Percentiles rank a stretch among this genome's conserved stretches.
phyloP scores from a whole-genome alignment of 2,113 vertebrate genomes.

The Epinephelus cyanopodus region DNA sequence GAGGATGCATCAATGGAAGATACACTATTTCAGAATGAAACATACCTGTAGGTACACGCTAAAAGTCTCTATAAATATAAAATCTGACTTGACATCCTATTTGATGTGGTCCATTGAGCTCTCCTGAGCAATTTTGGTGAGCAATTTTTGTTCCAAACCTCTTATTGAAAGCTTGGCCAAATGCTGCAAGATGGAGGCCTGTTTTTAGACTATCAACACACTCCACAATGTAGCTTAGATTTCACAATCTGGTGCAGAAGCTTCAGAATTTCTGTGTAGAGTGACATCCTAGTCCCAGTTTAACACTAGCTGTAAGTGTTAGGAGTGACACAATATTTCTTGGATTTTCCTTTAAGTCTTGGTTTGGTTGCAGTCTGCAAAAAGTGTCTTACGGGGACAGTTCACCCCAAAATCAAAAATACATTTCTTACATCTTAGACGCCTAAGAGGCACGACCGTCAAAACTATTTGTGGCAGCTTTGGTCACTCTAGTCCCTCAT shows the following conservation, averaged over 20 bases:
- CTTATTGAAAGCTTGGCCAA: conserved; percentile 7
- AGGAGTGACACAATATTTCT: neutral
- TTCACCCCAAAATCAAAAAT: no score
- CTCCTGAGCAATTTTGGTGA: conserved; percentile 17
- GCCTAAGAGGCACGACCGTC: no score
- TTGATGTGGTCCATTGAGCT: conserved; percentile 16
- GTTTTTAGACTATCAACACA: conserved; percentile 36
- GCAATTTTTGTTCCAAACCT: conserved; percentile 21
- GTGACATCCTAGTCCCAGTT: neutral
- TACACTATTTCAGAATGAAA: neutral
- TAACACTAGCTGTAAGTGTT: neutral
- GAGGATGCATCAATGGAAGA: conserved; percentile 6
- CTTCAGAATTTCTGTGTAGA: neutral
- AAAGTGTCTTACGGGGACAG: neutral
- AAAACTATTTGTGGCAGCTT: no score
- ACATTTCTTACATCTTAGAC: no score
- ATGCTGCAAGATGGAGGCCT: neutral
- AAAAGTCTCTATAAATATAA: conserved; percentile 45
- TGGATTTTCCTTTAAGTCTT: neutral
- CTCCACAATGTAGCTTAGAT: neutral
- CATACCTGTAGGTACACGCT: neutral
- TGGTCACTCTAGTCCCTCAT: no score
- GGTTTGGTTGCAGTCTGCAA: neutral
- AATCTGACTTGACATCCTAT: conserved; percentile 17
- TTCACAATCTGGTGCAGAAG: neutral